Conservation (phyloP, 2,797 vertebrate species). For the Notamacropus eugenii region DNA sequence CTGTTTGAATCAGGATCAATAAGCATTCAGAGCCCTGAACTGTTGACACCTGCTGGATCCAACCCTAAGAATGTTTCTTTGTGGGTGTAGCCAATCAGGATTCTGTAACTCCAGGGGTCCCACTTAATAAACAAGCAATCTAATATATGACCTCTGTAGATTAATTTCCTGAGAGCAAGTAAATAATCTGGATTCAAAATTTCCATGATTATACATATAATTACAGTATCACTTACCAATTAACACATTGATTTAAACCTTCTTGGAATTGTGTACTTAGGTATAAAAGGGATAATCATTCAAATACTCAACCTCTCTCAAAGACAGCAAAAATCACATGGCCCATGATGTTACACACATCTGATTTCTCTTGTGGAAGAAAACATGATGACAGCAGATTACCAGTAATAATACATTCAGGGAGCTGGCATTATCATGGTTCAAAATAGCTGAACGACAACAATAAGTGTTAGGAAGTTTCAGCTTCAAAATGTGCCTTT, state of each 20-base stretch:
- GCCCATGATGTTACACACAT: constrained; percentile 58
- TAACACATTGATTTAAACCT: constrained; percentile 87
- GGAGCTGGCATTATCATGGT: constrained; percentile 58
- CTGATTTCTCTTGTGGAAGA: constrained; percentile 71
- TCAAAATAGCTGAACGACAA: constrained; percentile 61
- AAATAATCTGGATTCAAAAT: constrained; percentile 87
- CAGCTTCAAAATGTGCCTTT: constrained; percentile 51
- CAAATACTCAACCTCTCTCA: constrained; percentile 77
- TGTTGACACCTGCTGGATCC: constrained; percentile 87
- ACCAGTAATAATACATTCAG: constrained; percentile 23
- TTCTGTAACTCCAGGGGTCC: constrained; percentile 85
- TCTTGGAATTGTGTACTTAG: constrained; percentile 85
- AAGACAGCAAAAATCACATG: constrained; percentile 63
- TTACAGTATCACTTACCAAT: constrained; percentile 88
- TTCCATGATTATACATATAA: constrained; percentile 87
- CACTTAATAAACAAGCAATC: constrained; percentile 88
- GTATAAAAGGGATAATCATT: constrained; percentile 82
- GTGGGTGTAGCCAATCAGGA: constrained; percentile 83
- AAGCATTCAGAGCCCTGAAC: constrained; percentile 85
- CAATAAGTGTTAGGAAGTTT: constrained; percentile 52
- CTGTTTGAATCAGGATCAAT: constrained; percentile 89
- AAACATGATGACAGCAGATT: constrained; percentile 62
- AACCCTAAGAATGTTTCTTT: constrained; percentile 81
- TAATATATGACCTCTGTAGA: constrained; percentile 86
- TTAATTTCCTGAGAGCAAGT: constrained; percentile 87